Conservation (phyloP, 2,113 vertebrate species). For the Blennius ocellaris region DNA sequence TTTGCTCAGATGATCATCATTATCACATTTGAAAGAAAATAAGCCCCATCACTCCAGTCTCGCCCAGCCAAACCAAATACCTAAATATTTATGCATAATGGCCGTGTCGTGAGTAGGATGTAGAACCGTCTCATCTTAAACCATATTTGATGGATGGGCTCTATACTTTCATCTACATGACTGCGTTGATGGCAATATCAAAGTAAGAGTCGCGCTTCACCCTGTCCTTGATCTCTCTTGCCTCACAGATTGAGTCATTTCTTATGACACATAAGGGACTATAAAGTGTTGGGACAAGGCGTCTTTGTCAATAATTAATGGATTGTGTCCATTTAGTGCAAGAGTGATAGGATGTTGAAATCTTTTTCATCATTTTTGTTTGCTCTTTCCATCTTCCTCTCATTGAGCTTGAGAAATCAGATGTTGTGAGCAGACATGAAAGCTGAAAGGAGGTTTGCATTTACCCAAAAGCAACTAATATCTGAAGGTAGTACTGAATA, state of each 20-base stretch:
- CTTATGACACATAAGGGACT: slow-evolving; percentile 51
- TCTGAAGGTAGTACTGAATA: slow-evolving; percentile 40
- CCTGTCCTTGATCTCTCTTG: slow-evolving; percentile 57
- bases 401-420: slow-evolving; percentile 1
- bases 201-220: slow-evolving; percentile 43
- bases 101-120: not conserved
- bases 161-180: slow-evolving; percentile 5
- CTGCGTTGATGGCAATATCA: slow-evolving; percentile 40
- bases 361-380: slow-evolving; percentile 42
- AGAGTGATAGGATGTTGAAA: slow-evolving; percentile 50
- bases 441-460: slow-evolving; percentile 14
- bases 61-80: slow-evolving; percentile 1
- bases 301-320: slow-evolving; percentile 64
- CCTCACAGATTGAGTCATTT: slow-evolving; percentile 56
- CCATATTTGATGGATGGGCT: not conserved
- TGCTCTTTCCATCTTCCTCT: slow-evolving; percentile 32
- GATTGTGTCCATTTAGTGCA: slow-evolving; percentile 40
- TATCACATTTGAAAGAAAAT: not conserved
- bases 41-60: not conserved
- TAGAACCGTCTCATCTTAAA: slow-evolving; percentile 12
- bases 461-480: slow-evolving; percentile 13
- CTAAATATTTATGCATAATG: not conserved
- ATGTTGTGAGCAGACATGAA: slow-evolving; percentile 11
- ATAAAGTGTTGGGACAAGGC: slow-evolving; percentile 53
- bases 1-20: too few species aligned